Evolutionary conservation across 2,797 vertebrate genomes (phyloP).

Genomic region (Sebastes dallii): DNA sequence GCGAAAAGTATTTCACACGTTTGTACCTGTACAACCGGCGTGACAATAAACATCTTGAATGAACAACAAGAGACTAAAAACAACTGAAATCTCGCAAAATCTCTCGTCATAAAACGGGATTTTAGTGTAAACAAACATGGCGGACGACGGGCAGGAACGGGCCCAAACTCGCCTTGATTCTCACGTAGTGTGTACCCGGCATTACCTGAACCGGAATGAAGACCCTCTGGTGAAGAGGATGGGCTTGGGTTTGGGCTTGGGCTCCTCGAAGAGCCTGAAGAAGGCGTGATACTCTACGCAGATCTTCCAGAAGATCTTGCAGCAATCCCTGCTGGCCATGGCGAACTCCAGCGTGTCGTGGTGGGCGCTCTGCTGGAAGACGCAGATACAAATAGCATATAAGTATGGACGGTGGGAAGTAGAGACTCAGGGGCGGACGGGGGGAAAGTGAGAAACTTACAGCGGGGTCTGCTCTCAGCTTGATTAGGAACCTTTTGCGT

Average conservation of each 20-base stretch:
- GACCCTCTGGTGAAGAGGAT: constrained; percentile 97
- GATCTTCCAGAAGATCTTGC: constrained; percentile 99
- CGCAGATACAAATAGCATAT: background rate
- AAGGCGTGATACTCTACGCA: constrained; percentile 98
- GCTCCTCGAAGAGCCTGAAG: constrained; percentile 97
- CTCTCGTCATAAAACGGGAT: no score
- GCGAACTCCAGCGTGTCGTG: constrained; percentile 97
- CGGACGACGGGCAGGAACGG: no score
- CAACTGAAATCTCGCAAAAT: no score
- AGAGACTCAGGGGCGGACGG: fast-evolving
- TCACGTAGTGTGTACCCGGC: no score
- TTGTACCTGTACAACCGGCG: no score
- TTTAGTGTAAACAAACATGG: no score
- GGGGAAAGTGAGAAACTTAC: constrained; percentile 81
- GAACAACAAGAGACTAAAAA: no score
- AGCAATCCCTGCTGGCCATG: constrained; percentile 96
- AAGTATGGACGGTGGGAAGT: background rate
- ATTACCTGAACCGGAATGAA: constrained; percentile 98
- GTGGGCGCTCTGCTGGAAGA: constrained; percentile 72
- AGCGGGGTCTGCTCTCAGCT: constrained; percentile 90
- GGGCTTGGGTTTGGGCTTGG: constrained; percentile 95
- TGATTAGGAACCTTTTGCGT: constrained; percentile 96
- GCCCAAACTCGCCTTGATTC: no score
- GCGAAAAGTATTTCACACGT: no score
- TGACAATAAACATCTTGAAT: no score